Percentiles rank a stretch among this genome's conserved stretches.
phyloP scores from a whole-genome alignment of 30 jellyfish, hydroid and myxozoan genomes.

The Hydra vulgaris region DNA sequence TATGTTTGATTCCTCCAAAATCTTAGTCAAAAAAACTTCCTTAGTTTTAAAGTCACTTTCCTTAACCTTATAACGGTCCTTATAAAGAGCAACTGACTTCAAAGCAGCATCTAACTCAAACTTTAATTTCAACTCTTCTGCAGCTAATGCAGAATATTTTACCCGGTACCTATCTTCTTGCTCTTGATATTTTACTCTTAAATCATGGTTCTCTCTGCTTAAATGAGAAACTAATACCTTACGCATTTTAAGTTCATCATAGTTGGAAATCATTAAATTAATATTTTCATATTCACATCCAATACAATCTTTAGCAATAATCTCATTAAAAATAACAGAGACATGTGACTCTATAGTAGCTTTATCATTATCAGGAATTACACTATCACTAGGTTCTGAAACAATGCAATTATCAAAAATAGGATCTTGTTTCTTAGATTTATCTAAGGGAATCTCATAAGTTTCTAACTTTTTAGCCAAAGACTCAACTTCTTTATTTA shows the following conservation, averaged over 20 bases:
- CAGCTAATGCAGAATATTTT: neutral
- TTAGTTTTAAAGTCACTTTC: neutral
- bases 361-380: neutral
- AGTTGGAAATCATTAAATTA: neutral
- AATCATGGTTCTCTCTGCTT: neutral
- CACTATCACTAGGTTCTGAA: too few species aligned
- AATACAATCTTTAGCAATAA: neutral
- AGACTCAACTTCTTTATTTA: neutral
- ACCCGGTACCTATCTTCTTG: neutral
- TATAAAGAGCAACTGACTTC: neutral
- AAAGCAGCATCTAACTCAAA: neutral
- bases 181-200: neutral
- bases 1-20: neutral
- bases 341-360: neutral
- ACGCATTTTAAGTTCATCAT: neutral
- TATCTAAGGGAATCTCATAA: neutral
- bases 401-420: too few species aligned
- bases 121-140: neutral
- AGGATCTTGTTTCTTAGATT: conserved; percentile 10
- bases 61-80: conserved; percentile 6
- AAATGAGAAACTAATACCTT: conserved; percentile 5
- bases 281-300: neutral
- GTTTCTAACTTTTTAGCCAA: neutral
- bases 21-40: neutral
- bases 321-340: neutral